A percentile compares a stretch with the other conserved stretches of the same genome.
phyloP scores from a whole-genome alignment of 1,140 invertebrate species.

The Drosophila mayri region DNA sequence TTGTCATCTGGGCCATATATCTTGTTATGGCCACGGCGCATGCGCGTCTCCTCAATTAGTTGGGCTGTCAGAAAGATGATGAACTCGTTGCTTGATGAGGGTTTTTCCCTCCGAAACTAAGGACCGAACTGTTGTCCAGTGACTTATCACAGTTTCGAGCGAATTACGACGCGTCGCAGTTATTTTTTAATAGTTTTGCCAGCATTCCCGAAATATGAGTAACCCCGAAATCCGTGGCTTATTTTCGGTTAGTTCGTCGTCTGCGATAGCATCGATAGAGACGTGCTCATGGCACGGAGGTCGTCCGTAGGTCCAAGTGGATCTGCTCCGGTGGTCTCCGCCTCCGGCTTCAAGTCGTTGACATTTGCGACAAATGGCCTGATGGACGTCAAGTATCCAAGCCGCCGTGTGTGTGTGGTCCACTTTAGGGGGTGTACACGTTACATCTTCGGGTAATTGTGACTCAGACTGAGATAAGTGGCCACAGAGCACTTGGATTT shows the following conservation, averaged over 20 bases:
- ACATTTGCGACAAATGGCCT: slow-evolving; percentile 79
- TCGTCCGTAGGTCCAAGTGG: slow-evolving; percentile 31
- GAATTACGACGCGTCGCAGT: slow-evolving; percentile 74
- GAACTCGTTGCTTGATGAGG: slow-evolving; percentile 84
- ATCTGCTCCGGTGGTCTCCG: slow-evolving; percentile 56
- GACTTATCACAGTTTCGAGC: slow-evolving; percentile 83
- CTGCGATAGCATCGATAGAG: slow-evolving; percentile 66
- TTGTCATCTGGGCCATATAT: slow-evolving; percentile 81
- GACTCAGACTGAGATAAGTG: slow-evolving; percentile 30
- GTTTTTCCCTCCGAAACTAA: slow-evolving; percentile 51
- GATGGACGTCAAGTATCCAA: slow-evolving; percentile 72
- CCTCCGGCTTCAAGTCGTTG: slow-evolving; percentile 77
- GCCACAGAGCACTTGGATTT: slow-evolving; percentile 2
- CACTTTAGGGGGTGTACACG: slow-evolving; percentile 65
- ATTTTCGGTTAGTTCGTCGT: slow-evolving; percentile 61
- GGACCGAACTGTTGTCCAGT: slow-evolving; percentile 59
- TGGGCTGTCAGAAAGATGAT: slow-evolving; percentile 85
- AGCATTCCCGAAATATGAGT: slow-evolving; percentile 82
- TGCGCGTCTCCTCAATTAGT: slow-evolving; percentile 84
- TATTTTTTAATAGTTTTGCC: slow-evolving; percentile 76
- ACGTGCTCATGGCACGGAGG: slow-evolving; percentile 59
- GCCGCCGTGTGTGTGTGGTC: slow-evolving; percentile 58
- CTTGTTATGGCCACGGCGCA: slow-evolving; percentile 76
- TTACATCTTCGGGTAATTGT: slow-evolving; percentile 55
- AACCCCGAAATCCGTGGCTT: slow-evolving; percentile 35